Conservation (phyloP, 2,888 invertebrate genomes). For the Diaphora mendica region DNA sequence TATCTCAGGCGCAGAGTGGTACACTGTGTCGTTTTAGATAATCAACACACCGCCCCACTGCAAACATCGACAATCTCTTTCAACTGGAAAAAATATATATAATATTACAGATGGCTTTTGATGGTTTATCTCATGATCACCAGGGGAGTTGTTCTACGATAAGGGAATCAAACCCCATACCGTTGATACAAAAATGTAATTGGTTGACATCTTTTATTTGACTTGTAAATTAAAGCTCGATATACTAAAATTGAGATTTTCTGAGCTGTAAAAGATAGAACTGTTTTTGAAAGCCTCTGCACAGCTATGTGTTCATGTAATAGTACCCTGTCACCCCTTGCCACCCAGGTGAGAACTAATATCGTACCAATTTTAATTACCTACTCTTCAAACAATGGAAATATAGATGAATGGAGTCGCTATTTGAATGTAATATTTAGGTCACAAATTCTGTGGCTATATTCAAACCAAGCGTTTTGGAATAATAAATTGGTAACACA, state of each 20-base stretch:
- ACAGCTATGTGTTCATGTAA: conserved; percentile 46
- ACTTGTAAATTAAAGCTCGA: background rate
- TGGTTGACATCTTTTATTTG: background rate
- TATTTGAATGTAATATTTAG: background rate
- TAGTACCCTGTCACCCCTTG: conserved; percentile 32
- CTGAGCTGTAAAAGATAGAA: background rate
- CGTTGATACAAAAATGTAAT: background rate
- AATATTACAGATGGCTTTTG: background rate
- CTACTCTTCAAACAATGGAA: conserved; percentile 76
- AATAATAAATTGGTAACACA: background rate
- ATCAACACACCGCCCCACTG: background rate
- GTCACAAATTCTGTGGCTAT: too few relatives aligned
- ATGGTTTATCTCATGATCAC: background rate
- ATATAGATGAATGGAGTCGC: conserved; percentile 51
- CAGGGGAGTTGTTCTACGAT: background rate
- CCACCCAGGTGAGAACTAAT: conserved; percentile 75
- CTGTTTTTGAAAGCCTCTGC: background rate
- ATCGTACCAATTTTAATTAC: conserved; percentile 81
- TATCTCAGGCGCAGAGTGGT: too few relatives aligned
- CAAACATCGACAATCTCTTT: background rate
- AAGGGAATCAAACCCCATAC: background rate
- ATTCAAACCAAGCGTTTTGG: background rate
- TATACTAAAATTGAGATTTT: background rate
- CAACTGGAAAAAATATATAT: background rate
- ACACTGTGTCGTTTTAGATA: background rate